A percentile compares a stretch with the other conserved stretches of the same genome.
Evolutionary conservation across 2,113 vertebrate genomes (phyloP).

Genomic region (Periophthalmodon schlosseri): DNA sequence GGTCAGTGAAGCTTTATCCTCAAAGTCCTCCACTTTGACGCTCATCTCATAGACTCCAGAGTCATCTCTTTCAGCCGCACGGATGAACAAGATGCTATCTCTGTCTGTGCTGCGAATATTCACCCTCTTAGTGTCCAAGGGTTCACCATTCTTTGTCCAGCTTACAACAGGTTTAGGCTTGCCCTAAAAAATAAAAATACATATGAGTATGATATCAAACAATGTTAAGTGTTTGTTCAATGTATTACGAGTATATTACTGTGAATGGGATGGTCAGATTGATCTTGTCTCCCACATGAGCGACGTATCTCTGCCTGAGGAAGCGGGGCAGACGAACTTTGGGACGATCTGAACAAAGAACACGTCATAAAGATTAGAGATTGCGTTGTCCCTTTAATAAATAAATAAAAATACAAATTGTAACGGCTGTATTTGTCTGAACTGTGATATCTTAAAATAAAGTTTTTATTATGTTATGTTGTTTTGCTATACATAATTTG

Average conservation of each 20-base stretch:
- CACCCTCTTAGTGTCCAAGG: conserved; percentile 82
- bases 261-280: conserved; percentile 93
- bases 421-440: neutral
- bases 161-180: conserved; percentile 85
- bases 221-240: neutral
- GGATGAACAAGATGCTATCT: conserved; percentile 95
- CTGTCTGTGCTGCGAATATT: conserved; percentile 78
- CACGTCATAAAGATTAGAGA: neutral
- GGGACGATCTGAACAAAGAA: conserved; percentile 81
- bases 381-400: neutral
- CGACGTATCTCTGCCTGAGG: conserved; percentile 85
- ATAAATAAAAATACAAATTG: too few relatives aligned
- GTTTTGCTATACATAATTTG: neutral
- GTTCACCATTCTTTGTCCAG: conserved; percentile 84
- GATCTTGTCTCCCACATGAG: conserved; percentile 81
- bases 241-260: conserved; percentile 68
- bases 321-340: conserved; percentile 90
- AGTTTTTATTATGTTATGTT: neutral
- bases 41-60: conserved; percentile 89
- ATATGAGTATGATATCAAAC: neutral
- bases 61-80: conserved; percentile 80
- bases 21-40: conserved; percentile 82
- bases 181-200: conserved; percentile 71
- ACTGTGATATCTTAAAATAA: neutral
- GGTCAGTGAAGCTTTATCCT: conserved; percentile 83